phyloP scores from a whole-genome alignment of 2,888 invertebrate genomes.

The Xestia sexstrigata region DNA sequence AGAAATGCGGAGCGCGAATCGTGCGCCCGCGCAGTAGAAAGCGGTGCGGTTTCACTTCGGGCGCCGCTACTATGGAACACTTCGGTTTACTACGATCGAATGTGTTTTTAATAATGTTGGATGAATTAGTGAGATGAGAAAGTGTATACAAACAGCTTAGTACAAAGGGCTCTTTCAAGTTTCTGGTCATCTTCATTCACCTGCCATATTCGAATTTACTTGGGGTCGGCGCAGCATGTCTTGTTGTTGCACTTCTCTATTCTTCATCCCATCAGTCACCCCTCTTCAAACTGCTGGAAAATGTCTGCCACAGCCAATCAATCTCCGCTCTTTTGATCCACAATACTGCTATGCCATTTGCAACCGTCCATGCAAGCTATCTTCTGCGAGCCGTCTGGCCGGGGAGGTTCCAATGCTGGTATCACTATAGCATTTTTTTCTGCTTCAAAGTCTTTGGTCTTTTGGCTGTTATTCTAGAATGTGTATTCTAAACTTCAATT shows the following conservation, averaged over 20 bases:
- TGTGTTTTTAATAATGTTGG: background rate
- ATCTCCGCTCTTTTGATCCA: background rate
- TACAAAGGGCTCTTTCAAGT: background rate
- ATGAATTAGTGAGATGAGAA: background rate
- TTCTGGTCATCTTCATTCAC: background rate
- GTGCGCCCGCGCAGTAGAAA: conserved; percentile 77
- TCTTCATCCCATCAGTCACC: background rate
- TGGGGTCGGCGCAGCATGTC: background rate
- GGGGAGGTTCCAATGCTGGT: background rate
- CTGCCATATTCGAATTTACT: background rate
- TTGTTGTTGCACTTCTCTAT: background rate
- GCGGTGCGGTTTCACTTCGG: conserved; percentile 77
- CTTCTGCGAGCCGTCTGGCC: background rate
- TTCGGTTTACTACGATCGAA: conserved; percentile 8
- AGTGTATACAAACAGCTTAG: background rate
- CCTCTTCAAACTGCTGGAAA: background rate
- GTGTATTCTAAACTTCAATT: background rate
- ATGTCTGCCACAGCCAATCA: background rate
- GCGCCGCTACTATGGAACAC: conserved; percentile 53
- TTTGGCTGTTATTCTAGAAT: background rate
- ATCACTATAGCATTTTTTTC: background rate
- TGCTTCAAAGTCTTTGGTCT: background rate
- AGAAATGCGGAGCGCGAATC: conserved; percentile 77
- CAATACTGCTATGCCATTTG: background rate
- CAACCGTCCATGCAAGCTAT: background rate